Evolutionary conservation across 64 coral and sea anemone species (phyloP), one percentile per base, ranked within the genome.

Genomic region (Catalaphyllia jardinei): DNA sequence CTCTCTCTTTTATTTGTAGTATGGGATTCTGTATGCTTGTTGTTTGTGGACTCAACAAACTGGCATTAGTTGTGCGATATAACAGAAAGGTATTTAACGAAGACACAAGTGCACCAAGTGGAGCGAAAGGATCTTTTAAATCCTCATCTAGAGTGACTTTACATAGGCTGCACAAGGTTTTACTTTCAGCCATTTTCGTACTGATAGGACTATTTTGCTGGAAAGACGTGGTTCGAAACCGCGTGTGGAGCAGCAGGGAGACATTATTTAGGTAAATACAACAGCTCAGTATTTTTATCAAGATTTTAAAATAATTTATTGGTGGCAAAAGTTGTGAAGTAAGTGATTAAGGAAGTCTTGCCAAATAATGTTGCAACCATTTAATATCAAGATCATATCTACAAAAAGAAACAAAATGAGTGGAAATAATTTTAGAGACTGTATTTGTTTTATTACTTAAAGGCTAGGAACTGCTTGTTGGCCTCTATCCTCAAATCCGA

Each of bases 1-100:
- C 39, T 50, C 38, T 38, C 8, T 67, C 15, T 33, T 61, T 61
- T 51, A 78, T 69, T 54, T 89, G 4, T 73, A 97, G 95, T 63
- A 90, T 97, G 83, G 95, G 95, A 6, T 97, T 97, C 75, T 97
- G 95, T 87, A 60, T 91, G 2, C 91, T 97, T 50, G 77, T 97
- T 78, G 54, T 80, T 24, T 59, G 86, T 29, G 95, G 95, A 20
- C 64, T 91, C 72, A 91, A 97, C 61, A 97, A 87, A 73, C 60
- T 97, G 75, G 81, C 62, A n/a, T 71, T 33, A 13, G 13, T 71
- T 50, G 35, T 33, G 67, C 13, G 38, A 77, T 4, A 10, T n/a
- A n/a, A 77, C 39, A 50, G 39, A 49, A 77, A 38, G 22, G 1
- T 9, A 22, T 42, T 24, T 24, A n/a, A 19, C 17, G 22, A 51